Evolutionary conservation across 2,113 vertebrate genomes (phyloP).

Genomic region (Diphyllodes magnificus): DNA sequence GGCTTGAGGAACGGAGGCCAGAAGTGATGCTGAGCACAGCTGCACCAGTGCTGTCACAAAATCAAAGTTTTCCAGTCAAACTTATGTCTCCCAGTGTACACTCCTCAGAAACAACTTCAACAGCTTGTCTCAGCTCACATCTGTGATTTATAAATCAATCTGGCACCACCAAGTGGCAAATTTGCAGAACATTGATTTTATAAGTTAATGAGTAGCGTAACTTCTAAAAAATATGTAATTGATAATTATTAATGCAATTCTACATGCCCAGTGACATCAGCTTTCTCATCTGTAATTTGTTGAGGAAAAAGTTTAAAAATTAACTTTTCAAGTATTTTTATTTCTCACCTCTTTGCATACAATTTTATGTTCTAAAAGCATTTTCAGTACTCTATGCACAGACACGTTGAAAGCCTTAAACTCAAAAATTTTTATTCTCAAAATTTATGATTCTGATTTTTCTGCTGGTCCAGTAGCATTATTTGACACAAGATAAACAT

Average conservation of each 20-base stretch:
- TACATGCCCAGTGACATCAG: accelerated
- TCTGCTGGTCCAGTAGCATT: not conserved
- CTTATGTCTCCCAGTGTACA: accelerated
- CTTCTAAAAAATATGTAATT: accelerated
- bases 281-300: not conserved
- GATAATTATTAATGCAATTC: not conserved
- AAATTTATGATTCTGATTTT: not conserved
- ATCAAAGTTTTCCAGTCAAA: not conserved
- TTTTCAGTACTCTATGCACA: not conserved
- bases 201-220: accelerated
- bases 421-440: not conserved
- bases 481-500: not conserved
- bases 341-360: not conserved
- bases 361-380: not conserved
- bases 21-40: not conserved
- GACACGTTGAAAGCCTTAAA: not conserved
- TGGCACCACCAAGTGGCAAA: slow-evolving; percentile 55
- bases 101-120: not conserved
- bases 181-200: not conserved
- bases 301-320: not conserved
- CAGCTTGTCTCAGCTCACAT: not conserved
- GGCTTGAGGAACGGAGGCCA: not conserved
- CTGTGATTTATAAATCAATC: not conserved
- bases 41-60: not conserved
- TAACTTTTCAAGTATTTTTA: not conserved